Base-by-base conservation (phyloP, 2,888 invertebrate species). In the Thysanoteuthis rhombus region DNA sequence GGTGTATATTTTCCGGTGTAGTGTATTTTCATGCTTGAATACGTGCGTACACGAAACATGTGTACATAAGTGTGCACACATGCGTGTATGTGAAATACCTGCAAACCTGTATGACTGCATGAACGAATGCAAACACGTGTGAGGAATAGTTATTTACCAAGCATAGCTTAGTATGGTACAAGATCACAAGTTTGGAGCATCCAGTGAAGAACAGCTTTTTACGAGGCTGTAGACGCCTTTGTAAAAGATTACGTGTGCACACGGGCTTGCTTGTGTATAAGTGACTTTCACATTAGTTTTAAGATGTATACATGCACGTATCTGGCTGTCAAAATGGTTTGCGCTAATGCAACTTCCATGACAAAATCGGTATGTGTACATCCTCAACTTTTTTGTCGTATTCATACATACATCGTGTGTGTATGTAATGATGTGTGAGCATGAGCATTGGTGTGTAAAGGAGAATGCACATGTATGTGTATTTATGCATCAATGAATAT, bases 211-310 rank as follows among this genome's bases (percentile, higher is more conserved):
- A 32, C 10, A 75, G 32, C n/a, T n/a, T n/a, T n/a, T n/a, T n/a
- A n/a, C n/a, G n/a, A n/a, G n/a, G n/a, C n/a, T n/a, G n/a, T n/a
- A n/a, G n/a, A n/a, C 19, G n/a, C 0, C 1, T 75, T 32, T 75
- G n/a, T 0, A 2, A 8, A 75, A n/a, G 6, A 1, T 6, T n/a
- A n/a, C 1, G n/a, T 0, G n/a, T 32, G n/a, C n/a, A n/a, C 6
- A n/a, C 2, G 32, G 32, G 6, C 1, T 75, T n/a, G 32, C n/a
- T 12, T 75, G 75, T 1, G n/a, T 12, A 4, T 75, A 19, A 1
- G 12, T 75, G 6, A 36, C 1, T n/a, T n/a, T n/a, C n/a, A n/a
- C n/a, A n/a, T n/a, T n/a, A n/a, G n/a, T n/a, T 75, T n/a, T 75
- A 75, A 0, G 19, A 16, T 75, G n/a, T 19, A 75, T 19, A n/a